Percentiles rank a stretch among this genome's conserved stretches.
phyloP scores from a whole-genome alignment of 2,888 invertebrate genomes.

The Aphrophora alni region DNA sequence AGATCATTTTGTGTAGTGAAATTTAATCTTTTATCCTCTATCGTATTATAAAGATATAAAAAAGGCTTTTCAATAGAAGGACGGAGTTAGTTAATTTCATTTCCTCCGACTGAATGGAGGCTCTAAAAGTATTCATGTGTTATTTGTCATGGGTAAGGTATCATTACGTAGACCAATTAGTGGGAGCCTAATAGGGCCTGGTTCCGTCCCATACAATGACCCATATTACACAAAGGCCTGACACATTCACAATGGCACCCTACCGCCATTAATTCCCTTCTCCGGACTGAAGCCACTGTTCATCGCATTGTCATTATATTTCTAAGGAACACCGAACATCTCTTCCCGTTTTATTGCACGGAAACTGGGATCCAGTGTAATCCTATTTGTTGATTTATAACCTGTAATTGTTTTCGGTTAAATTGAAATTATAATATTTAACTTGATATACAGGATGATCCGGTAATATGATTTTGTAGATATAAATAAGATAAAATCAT shows the following conservation, averaged over 20 bases:
- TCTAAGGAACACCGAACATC: background rate
- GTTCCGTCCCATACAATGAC: slow-evolving; percentile 6
- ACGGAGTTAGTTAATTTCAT: background rate
- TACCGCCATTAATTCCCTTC: background rate
- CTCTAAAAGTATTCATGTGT: slow-evolving; percentile 39
- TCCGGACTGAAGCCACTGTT: background rate
- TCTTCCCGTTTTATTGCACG: background rate
- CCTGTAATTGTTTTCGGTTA: too few relatives aligned
- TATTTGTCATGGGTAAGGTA: slow-evolving; percentile 24
- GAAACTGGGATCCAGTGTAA: too few relatives aligned
- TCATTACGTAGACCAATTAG: slow-evolving; percentile 34
- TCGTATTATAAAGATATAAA: too few relatives aligned
- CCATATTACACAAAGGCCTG: slow-evolving; percentile 6
- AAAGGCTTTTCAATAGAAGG: background rate
- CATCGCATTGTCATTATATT: background rate
- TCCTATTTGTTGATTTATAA: too few relatives aligned
- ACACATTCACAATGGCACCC: slow-evolving; percentile 3
- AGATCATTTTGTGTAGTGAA: too few relatives aligned
- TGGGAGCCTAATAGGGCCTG: slow-evolving; percentile 12
- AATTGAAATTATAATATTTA: too few relatives aligned
- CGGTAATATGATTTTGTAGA: too few relatives aligned
- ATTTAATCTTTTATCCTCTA: too few relatives aligned
- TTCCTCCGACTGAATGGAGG: slow-evolving; percentile 20
- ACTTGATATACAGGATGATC: too few relatives aligned
- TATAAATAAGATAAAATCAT: too few relatives aligned